Evolutionary conservation across 2,797 vertebrate genomes (phyloP), one percentile per base, ranked within the genome.

Genomic region (Sebastes matsubarae): DNA sequence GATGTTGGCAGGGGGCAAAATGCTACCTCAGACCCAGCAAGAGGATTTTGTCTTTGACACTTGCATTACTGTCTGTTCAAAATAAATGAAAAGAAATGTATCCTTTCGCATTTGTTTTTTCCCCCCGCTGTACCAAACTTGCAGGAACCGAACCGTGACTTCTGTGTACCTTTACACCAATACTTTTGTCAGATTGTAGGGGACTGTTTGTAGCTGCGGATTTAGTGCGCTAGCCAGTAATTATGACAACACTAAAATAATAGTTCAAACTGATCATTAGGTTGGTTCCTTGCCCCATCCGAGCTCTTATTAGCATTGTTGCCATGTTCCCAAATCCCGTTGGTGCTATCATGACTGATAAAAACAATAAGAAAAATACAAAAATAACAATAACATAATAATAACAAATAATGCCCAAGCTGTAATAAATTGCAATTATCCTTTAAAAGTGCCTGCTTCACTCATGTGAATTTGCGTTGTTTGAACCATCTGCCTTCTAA

Each of bases 401-500:
- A 72, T 3, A 34, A 22, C 18, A 63, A 72, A 25, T 6, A 42
- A 11, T 22, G 42, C 13, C 7, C 13, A 64, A 38, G 59, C 25
- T 57, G 24, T 61, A 65, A 64, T 63, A 58, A 32, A 77, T 29
- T 8, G 1, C 46, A 68, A 42, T 83, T 50, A 78, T 69, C 22
- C 29, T 69, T 72, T 50, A 58, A 68, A 68, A 65, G 52, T 34
- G 27, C 3, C 70, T 60, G 6, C 36, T 57, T 60, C 34, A 52
- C 38, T 5, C 50, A 10, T 52, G 50, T 54, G 50, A 0, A 73
- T 81, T 69, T 75, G 30, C 77, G 32, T 55, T 30, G 54, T 72
- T 86, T 82, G 38, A 81, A 27, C 68, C 81, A 81, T 82, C 77
- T 86, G 78, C 38, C 34, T 67, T 72, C 34, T 74, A 87, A 76